Evolutionary conservation across 2,888 invertebrate genomes (phyloP), one percentile per base, ranked within the genome.

Genomic region (Eupelmus urozonus): DNA sequence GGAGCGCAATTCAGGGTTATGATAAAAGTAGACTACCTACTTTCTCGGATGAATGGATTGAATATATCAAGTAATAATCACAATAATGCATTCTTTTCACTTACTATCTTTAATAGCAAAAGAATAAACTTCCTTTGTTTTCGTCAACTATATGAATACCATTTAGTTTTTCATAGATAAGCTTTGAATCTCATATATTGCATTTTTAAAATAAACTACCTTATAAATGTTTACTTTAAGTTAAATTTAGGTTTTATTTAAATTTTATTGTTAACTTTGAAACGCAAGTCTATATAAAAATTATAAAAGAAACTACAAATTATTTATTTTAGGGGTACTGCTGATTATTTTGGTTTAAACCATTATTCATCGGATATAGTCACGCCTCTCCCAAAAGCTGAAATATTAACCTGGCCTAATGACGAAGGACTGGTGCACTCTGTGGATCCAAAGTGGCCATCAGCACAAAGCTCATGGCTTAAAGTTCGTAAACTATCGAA

Each of bases 21-120:
- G 62, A 83, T 0, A 80, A 82, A 53, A 92, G 92, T 0, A 86
- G 91, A 75, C 84, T 93, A 27, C 92, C 92, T 0, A 74, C 79
- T 51, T 91, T 92, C 65, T 87, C 89, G 0, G 53, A 81, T 13
- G 90, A 92, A 25, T 94, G 95, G 90, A 90, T 94, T 9, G 86
- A 89, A 11, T 90, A 90, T 71, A 92, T 95, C 25, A 86, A 85
- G 87, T 87, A 51, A 40, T 20, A 5, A 45, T 34, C 9, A 16
- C 3, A 9, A n/a, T n/a, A n/a, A n/a, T n/a, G n/a, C n/a, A n/a
- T n/a, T n/a, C n/a, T n/a, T n/a, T 49, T 34, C 34, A 29, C n/a
- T 34, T 53, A 2, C n/a, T n/a, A 1, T 34, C 3, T 42, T 62
- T 40, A 62, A 40, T 23, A 1, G 4, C 16, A 20, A 40, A n/a